Base-by-base conservation (phyloP, 1,140 invertebrate genomes). In the Spodoptera frugiperda region DNA sequence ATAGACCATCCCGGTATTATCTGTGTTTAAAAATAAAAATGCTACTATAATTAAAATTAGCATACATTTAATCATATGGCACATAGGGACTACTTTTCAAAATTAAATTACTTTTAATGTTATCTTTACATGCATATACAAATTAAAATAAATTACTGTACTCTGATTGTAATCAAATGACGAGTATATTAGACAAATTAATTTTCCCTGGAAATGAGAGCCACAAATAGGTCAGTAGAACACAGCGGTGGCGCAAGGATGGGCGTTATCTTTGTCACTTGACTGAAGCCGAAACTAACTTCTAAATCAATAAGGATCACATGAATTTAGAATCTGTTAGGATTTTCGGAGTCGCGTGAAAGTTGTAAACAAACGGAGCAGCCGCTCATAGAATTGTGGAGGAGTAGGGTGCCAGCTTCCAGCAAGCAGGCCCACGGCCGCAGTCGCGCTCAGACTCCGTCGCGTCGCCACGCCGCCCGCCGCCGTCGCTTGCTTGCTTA, bases 401-500 rank as follows among this genome's bases (percentile, higher is more conserved):
- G 55, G 59, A 79, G 68, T 78, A 79, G 68, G 70, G 49, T 79
- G 73, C 75, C 77, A 77, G 80, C 74, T 78, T 85, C 80, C 75
- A 78, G 83, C 81, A 81, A 81, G 81, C 79, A 80, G 81, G 79
- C 79, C 78, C 81, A 73, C 67, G 74, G 63, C 80, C 82, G 84
- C 87, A 91, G 90, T 93, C 85, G 88, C 85, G 85, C 65, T 65
- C 76, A 83, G 87, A 83, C 81, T 78, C 78, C 88, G 87, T 61
- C 86, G 86, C 84, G 89, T 84, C 81, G 67, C 59, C 75, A 84
- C 86, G 87, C 78, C 85, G 84, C 79, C 49, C 71, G 55, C 78
- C 79, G 77, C 73, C 76, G 73, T 76, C 67, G 70, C 78, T 72
- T 78, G 67, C 79, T 80, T 78, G 68, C 78, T 71, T 78, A 72